Conservation (phyloP, 2,888 invertebrate genomes). For the Eupithecia dodoneata region DNA sequence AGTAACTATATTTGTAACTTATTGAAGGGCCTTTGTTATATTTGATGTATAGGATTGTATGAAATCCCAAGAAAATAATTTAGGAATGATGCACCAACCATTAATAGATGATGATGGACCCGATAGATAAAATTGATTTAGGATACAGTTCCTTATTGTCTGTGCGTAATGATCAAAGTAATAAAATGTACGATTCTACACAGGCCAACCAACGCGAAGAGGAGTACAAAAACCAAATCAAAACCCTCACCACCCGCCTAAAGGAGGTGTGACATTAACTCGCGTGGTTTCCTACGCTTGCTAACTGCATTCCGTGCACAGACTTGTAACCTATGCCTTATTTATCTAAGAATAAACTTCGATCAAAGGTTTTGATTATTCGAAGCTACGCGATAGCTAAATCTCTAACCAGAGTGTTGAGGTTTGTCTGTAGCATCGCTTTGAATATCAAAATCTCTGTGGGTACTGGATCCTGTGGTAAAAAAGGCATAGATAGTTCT, state of each 20-base stretch:
- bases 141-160: background rate
- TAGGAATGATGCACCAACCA: conserved; percentile 77
- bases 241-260: conserved; percentile 98
- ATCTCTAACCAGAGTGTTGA: background rate
- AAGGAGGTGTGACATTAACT: conserved; percentile 94
- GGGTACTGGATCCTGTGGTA: conserved; percentile 47
- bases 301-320: conserved; percentile 77
- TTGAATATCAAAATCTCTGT: background rate
- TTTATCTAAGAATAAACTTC: conserved; percentile 32
- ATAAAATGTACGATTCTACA: conserved; percentile 65
- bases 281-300: conserved; percentile 74
- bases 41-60: conserved; percentile 1
- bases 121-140: background rate
- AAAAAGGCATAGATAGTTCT: conserved; percentile 63
- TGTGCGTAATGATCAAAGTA: conserved; percentile 46
- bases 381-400: no score
- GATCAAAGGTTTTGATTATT: background rate
- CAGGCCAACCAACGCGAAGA: conserved; percentile 99
- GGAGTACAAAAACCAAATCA: conserved; percentile 99
- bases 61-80: background rate
- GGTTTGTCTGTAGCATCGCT: conserved; percentile 1
- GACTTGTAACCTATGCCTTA: conserved; percentile 52
- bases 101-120: conserved; percentile 2
- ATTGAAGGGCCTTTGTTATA: background rate
- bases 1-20: conserved; percentile 2